A percentile compares a stretch with the other conserved stretches of the same genome.
Conservation (phyloP, 2,888 invertebrate genomes). For the Tetragonisca angustula region DNA sequence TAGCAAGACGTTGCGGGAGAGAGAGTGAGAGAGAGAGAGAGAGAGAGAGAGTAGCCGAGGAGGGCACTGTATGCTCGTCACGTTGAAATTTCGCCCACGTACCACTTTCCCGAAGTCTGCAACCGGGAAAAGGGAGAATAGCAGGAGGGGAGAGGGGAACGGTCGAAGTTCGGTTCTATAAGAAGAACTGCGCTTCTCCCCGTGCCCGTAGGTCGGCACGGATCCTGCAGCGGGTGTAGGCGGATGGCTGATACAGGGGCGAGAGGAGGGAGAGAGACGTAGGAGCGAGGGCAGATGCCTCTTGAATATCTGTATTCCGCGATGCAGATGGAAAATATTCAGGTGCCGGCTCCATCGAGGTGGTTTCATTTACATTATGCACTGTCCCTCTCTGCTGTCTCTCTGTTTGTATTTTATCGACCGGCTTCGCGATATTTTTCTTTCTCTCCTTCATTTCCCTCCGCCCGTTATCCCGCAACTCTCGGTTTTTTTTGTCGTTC, state of each 20-base stretch:
- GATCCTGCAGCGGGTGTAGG: background rate
- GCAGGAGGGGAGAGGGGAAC: conserved; percentile 63
- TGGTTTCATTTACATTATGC: conserved; percentile 73
- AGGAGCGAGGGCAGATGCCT: conserved; percentile 63
- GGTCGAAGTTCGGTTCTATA: conserved; percentile 75
- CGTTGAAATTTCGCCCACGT: conserved; percentile 78
- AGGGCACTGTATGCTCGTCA: conserved; percentile 73
- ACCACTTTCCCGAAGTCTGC: conserved; percentile 76
- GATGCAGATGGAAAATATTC: conserved; percentile 73
- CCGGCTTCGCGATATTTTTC: conserved; percentile 18
- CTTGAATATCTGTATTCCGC: conserved; percentile 74
- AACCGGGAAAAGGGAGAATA: conserved; percentile 63
- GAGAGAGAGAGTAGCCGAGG: conserved; percentile 18
- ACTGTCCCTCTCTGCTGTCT: conserved; percentile 53
- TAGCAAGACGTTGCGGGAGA: conserved; percentile 27
- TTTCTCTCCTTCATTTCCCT: conserved; percentile 1
- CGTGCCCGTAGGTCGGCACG: conserved; percentile 1
- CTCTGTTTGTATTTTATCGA: conserved; percentile 63
- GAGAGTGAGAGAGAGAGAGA: conserved; percentile 3
- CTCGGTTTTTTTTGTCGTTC: background rate
- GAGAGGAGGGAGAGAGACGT: too few species aligned
- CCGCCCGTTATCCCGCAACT: conserved; percentile 6
- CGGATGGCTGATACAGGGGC: background rate
- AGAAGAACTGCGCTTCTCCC: conserved; percentile 59
- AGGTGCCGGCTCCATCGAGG: conserved; percentile 50